Base-by-base conservation (phyloP, 2,113 vertebrate species). In the Camelus bactrianus region DNA sequence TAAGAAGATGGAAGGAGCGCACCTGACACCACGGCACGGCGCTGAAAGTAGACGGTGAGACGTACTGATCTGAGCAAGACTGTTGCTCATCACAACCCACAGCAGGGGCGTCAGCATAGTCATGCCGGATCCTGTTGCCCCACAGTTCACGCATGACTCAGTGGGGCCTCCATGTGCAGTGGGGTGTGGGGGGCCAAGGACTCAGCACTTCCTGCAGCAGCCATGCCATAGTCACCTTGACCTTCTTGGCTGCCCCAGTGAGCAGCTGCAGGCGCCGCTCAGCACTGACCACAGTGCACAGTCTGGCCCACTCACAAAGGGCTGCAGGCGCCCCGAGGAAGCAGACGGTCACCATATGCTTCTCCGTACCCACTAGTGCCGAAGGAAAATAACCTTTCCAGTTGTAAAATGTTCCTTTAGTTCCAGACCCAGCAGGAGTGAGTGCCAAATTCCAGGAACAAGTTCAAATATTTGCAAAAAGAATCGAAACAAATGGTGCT, bases 41-140 rank as follows among this genome's bases (percentile, higher is more conserved):
- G 15, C 42, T 62, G 7, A 42, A 48, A 32, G 79, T 9, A 16
- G 26, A 65, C 8, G 8, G 8, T 19, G 52, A 10, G 65, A 26
- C 4, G 26, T 35, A 14, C 35, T 1, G 28, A 48, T 26, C 46
- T 16, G 6, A 76, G 67, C 15, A 28, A 58, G 35, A 79, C 62
- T 32, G 13, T 20, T 8, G 17, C 64, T 75, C 14, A 4, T 1
- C 58, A 19, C 1, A 17, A 54, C 52, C 85, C 15, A 46, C 26
- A 76, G 42, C 50, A 42, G 58, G 17, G 1, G 5, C 11, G 0
- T n/a, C 54, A 28, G n/a, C 6, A 16, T 11, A 11, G 7, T 8
- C 22, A 10, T 64, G 28, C 67, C 2, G 0, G 14, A 8, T 3
- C 9, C 19, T 19, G 35, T 0, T 2, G 0, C 14, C 52, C 67